Evolutionary conservation across 2,888 invertebrate species (phyloP), one percentile per base, ranked within the genome.

Genomic region (Eutolmus rufibarbis): DNA sequence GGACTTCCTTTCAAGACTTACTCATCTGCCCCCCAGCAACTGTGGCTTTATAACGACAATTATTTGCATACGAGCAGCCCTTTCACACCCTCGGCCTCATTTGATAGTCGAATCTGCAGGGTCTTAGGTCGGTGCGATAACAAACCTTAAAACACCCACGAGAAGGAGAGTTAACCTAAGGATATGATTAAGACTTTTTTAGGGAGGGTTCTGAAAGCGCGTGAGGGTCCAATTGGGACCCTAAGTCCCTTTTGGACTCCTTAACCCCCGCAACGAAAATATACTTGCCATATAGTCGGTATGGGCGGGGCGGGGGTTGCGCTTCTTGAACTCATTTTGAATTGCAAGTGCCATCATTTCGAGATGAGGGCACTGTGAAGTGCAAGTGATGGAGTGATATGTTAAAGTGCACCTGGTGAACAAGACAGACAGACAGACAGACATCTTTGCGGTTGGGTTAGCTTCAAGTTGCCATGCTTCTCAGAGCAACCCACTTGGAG

Each of bases 341-440:
- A 56, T n/a, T 28, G 34, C n/a, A 81, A 81, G 81, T 43, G 28
- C 81, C 81, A 56, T 81, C 81, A 43, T 56, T 81, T 81, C 51
- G 81, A 51, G 81, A 51, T 31, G 81, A 81, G 81, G 5, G 23
- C 56, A 5, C 43, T 51, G 31, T 81, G 56, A 81, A 31, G 56
- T 16, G 46, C 51, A 76, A 76, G 40, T 37, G 76, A 76, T 76
- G 76, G 76, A 81, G 81, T 81, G 81, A 81, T 81, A 56, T 43
- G 56, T 56, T 43, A 28, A 81, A 81, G 81, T 81, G 56, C 56
- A 56, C 81, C 43, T 23, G 46, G 28, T 23, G 46, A 78, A 12
- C 78, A 78, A n/a, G 46, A 78, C 43, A 46, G 12, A 2, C 43
- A 43, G 43, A 43, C 40, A 40, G 40, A 40, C 40, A 16, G 43